These are phyloP conservation scores for Sapajus apella DNA, from an alignment of 2,113 vertebrate species.

Conservation along the genomic window DNA sequence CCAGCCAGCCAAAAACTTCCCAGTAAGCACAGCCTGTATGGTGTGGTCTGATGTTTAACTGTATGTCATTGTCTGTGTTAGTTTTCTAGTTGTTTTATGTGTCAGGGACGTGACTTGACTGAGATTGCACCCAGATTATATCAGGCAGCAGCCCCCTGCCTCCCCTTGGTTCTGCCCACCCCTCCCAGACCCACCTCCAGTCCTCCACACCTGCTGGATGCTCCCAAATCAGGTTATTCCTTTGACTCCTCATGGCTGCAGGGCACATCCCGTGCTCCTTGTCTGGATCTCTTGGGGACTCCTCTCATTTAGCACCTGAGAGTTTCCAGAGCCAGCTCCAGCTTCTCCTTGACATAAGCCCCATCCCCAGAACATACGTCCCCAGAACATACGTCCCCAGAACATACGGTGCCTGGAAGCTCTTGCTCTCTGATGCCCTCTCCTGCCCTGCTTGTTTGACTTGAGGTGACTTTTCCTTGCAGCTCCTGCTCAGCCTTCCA, in stretches of 20 bases:
- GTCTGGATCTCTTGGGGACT: not conserved
- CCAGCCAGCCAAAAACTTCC: not conserved
- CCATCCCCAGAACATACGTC: not conserved
- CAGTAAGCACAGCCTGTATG: not conserved
- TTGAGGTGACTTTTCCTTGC: not conserved
- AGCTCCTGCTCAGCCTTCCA: too few relatives aligned
- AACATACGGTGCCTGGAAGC: too few relatives aligned
- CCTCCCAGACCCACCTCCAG: not conserved
- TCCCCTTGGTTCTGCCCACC: too few relatives aligned
- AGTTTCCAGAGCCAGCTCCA: not conserved
- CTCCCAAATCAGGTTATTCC: not conserved
- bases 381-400: not conserved
- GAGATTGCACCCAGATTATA: not conserved
- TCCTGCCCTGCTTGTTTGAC: not conserved
- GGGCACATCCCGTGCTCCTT: not conserved
- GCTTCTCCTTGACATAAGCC: not conserved
- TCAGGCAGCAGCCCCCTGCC: too few relatives aligned
- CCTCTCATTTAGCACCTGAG: too few relatives aligned
- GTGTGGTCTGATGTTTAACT: not conserved
- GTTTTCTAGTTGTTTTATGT: not conserved
- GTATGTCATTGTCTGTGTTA: not conserved
- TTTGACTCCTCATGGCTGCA: not conserved
- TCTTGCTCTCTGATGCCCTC: not conserved
- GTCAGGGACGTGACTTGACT: not conserved
- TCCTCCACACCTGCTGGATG: not conserved